Conservation (phyloP, 2,797 vertebrate species). For the Fistularia commersonii region DNA sequence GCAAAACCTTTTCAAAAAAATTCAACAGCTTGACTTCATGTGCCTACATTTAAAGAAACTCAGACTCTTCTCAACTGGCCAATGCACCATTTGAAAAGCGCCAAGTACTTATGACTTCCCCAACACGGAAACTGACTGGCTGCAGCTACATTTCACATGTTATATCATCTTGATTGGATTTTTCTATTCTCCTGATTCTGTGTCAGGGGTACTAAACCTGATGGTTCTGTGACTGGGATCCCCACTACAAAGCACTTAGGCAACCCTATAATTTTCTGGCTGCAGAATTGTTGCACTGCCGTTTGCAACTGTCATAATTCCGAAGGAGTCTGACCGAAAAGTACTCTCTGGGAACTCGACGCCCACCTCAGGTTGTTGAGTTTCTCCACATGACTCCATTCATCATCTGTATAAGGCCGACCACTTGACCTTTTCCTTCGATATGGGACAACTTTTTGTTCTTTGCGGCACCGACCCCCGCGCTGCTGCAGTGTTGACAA, state of each 20-base stretch:
- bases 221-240: slow-evolving; percentile 31
- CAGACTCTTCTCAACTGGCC: slow-evolving; percentile 55
- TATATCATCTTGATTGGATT: slow-evolving; percentile 40
- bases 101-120: slow-evolving; percentile 18
- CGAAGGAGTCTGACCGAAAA: slow-evolving; percentile 32
- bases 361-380: slow-evolving; percentile 31
- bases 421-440: slow-evolving; percentile 60
- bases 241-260: slow-evolving; percentile 22
- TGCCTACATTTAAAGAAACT: slow-evolving; percentile 57
- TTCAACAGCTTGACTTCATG: slow-evolving; percentile 42
- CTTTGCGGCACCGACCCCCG: slow-evolving; percentile 22
- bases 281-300: slow-evolving; percentile 16
- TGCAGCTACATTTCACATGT: slow-evolving; percentile 32
- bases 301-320: slow-evolving; percentile 20
- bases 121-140: slow-evolving; percentile 27
- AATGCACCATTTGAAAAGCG: slow-evolving; percentile 52
- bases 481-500: neutral
- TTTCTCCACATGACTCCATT: slow-evolving; percentile 52
- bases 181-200: slow-evolving; percentile 43
- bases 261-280: slow-evolving; percentile 34
- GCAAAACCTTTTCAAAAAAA: slow-evolving; percentile 23
- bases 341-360: slow-evolving; percentile 19
- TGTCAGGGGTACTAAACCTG: slow-evolving; percentile 24
- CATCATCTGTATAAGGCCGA: slow-evolving; percentile 40
- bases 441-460: slow-evolving; percentile 44